These are phyloP conservation scores for Epirrhoe tristata DNA, from an alignment of 2,888 invertebrate species.

Conservation along the genomic window DNA sequence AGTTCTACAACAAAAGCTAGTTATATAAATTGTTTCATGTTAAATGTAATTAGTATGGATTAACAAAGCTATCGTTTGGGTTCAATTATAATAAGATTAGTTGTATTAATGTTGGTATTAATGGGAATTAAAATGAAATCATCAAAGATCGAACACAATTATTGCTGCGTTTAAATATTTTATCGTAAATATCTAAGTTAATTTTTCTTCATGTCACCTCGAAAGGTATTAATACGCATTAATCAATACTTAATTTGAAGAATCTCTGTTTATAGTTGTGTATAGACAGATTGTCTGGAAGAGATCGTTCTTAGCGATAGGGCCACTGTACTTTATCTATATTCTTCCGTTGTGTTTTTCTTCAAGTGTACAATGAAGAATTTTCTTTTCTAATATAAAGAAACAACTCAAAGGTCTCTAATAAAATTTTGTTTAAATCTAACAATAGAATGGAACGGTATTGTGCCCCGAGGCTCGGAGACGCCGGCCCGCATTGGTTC, in stretches of 20 bases:
- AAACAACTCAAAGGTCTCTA: slow-evolving; percentile 58
- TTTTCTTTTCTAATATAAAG: slow-evolving; percentile 26
- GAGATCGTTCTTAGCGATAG: no score
- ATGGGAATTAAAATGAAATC: slow-evolving; percentile 10
- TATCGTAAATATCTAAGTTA: background rate
- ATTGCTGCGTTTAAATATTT: background rate
- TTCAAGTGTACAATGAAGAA: no score
- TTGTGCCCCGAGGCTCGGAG: slow-evolving; percentile 43
- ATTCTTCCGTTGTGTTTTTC: no score
- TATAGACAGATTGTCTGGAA: no score
- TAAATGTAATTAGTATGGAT: background rate
- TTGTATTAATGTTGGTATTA: slow-evolving; percentile 10
- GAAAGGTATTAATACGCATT: background rate
- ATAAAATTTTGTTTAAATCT: slow-evolving; percentile 68
- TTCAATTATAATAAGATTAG: slow-evolving; percentile 9
- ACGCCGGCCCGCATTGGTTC: slow-evolving; percentile 49
- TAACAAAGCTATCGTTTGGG: slow-evolving; percentile 14
- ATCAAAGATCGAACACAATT: slow-evolving; percentile 23
- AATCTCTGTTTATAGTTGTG: no score
- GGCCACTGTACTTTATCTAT: no score
- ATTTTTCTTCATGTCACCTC: background rate
- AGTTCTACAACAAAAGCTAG: background rate
- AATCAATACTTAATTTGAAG: background rate
- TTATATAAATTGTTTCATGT: background rate
- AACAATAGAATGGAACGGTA: slow-evolving; percentile 62